Percentiles rank a stretch among this genome's conserved stretches.
phyloP scores from a whole-genome alignment of 2,797 vertebrate species.

The Tiaroga cobitis region DNA sequence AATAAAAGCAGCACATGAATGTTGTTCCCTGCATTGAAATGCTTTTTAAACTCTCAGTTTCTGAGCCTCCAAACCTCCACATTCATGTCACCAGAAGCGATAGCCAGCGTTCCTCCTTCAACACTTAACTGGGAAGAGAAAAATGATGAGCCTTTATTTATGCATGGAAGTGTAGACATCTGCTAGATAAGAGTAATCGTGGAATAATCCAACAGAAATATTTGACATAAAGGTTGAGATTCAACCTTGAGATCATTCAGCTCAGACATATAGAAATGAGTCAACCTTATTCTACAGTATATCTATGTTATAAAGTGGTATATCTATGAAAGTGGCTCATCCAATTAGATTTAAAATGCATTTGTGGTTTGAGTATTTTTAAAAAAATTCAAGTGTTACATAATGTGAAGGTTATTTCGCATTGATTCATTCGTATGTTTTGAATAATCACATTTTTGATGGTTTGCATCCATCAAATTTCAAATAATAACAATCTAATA shows the following conservation, averaged over 20 bases:
- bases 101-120: conserved; percentile 84
- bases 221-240: background rate
- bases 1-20: background rate
- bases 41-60: conserved; percentile 55
- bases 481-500: background rate
- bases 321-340: background rate
- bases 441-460: background rate
- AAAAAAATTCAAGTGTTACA: background rate
- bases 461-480: background rate
- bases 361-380: background rate
- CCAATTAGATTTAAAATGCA: background rate
- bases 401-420: background rate
- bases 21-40: background rate
- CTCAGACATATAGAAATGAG: background rate
- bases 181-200: background rate
- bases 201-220: background rate
- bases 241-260: too few species aligned
- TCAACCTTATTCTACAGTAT: background rate
- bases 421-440: background rate
- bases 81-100: conserved; percentile 81
- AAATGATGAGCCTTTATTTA: background rate
- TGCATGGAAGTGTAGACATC: background rate
- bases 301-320: background rate
- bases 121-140: conserved; percentile 80
- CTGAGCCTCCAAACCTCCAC: conserved; percentile 87